These are phyloP conservation scores for Oryzias curvinotus DNA, from an alignment of 2,113 vertebrate species.

Conservation along the genomic window DNA sequence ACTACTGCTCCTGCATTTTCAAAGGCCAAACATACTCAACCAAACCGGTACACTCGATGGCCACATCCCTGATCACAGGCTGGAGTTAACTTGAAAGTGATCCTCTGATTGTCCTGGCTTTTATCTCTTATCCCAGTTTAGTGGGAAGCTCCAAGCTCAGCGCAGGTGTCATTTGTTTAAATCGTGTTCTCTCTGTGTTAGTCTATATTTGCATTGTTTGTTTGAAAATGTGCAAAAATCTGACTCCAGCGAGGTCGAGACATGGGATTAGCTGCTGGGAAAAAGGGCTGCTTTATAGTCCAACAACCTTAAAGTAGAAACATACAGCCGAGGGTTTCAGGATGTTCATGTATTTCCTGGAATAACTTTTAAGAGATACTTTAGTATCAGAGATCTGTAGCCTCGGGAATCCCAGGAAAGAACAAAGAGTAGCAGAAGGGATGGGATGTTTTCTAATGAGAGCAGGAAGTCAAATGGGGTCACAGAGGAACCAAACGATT, in stretches of 20 bases:
- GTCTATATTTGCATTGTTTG: neutral
- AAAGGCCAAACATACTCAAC: neutral
- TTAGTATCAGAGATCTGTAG: too few relatives aligned
- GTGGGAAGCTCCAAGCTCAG: constrained; percentile 27
- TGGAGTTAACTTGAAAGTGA: constrained; percentile 45
- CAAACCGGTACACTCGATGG: constrained; percentile 25
- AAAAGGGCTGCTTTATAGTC: too few relatives aligned
- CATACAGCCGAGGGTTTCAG: too few relatives aligned
- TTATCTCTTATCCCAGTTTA: constrained; percentile 30
- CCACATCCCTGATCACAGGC: constrained; percentile 51
- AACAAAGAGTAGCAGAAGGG: too few relatives aligned
- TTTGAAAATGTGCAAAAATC: neutral
- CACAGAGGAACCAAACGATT: constrained; percentile 13
- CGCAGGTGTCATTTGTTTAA: constrained; percentile 32
- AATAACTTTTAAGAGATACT: too few relatives aligned
- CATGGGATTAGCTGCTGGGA: too few relatives aligned
- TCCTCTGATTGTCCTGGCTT: constrained; percentile 14
- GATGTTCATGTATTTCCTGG: too few relatives aligned
- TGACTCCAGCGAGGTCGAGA: too few relatives aligned
- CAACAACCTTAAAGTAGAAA: too few relatives aligned
- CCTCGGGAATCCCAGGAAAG: too few relatives aligned
- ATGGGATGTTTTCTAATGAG: neutral
- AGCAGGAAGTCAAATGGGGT: neutral
- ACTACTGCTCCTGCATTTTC: too few relatives aligned
- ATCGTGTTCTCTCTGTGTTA: constrained; percentile 12